A percentile compares a stretch with the other conserved stretches of the same genome.
Conservation (phyloP, 2,888 invertebrate species). For the Hoplodrina blanda region DNA sequence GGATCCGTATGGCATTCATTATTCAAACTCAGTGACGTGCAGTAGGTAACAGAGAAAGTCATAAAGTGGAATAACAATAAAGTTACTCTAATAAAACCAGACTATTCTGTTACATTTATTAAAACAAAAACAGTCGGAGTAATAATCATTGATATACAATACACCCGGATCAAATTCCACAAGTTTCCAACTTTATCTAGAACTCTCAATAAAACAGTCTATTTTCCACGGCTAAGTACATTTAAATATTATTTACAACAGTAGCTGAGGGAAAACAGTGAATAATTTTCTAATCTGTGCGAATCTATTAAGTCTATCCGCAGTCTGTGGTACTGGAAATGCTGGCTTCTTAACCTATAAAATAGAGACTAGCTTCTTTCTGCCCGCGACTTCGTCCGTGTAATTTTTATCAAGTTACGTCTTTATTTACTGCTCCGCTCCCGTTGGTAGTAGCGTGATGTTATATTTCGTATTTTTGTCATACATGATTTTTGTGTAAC, state of each 20-base stretch:
- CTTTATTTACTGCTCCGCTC: too few species aligned
- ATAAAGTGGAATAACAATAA: conserved; percentile 7
- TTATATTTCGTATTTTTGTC: too few species aligned
- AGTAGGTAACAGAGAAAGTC: not conserved
- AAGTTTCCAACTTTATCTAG: conserved; percentile 49
- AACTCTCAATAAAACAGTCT: conserved; percentile 43
- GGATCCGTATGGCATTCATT: too few species aligned
- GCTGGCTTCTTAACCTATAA: conserved; percentile 57
- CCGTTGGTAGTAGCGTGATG: too few species aligned
- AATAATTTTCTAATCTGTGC: conserved; percentile 69
- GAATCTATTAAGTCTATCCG: conserved; percentile 48
- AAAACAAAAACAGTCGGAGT: conserved; percentile 30
- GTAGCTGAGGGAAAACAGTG: conserved; percentile 60
- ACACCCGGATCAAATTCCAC: conserved; percentile 36
- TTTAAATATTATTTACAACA: conserved; percentile 59
- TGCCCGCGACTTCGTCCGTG: too few species aligned
- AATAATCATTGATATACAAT: not conserved
- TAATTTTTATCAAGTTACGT: too few species aligned
- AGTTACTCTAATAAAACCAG: conserved; percentile 5
- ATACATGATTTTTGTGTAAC: too few species aligned
- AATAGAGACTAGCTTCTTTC: too few species aligned
- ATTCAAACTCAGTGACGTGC: too few species aligned
- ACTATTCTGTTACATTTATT: conserved; percentile 13
- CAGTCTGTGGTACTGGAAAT: conserved; percentile 42
- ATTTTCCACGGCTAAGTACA: conserved; percentile 43